Evolutionary conservation across 2,888 invertebrate genomes (phyloP).

Genomic region (Drosophila cracens): DNA sequence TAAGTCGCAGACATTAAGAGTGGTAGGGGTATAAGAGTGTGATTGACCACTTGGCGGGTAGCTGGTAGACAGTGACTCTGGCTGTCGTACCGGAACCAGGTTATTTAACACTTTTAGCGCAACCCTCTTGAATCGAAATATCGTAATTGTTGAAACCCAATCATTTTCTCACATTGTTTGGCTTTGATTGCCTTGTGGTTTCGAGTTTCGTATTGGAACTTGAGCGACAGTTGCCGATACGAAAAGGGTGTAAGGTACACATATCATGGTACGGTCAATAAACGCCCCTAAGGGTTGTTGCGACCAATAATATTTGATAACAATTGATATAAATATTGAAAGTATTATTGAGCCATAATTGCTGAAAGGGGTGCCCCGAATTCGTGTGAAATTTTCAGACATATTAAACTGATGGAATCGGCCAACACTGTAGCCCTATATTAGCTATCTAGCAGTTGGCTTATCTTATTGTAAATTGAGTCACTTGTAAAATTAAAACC

Average conservation of each 20-base stretch:
- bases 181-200: conserved; percentile 69
- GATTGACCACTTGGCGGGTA: conserved; percentile 41
- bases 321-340: conserved; percentile 79
- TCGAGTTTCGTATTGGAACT: conserved; percentile 54
- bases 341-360: conserved; percentile 75
- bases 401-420: not conserved
- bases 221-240: conserved; percentile 31
- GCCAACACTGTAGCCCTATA: not conserved
- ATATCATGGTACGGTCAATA: conserved; percentile 38
- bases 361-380: conserved; percentile 31
- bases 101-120: conserved; percentile 55
- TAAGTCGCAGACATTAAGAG: conserved; percentile 37
- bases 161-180: conserved; percentile 52
- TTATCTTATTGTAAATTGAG: conserved; percentile 55
- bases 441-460: not conserved
- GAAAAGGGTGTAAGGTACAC: conserved; percentile 24
- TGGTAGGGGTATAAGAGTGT: conserved; percentile 5
- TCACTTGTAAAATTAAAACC: conserved; percentile 41
- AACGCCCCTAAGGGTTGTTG: conserved; percentile 47
- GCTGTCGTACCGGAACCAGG: conserved; percentile 59
- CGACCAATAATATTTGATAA: conserved; percentile 76
- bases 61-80: conserved; percentile 5
- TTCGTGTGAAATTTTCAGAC: conserved; percentile 32
- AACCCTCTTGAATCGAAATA: conserved; percentile 39
- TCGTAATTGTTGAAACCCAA: conserved; percentile 62